Conservation (phyloP, 2,113 vertebrate species). For the Cyprinodon brontotheroides region DNA sequence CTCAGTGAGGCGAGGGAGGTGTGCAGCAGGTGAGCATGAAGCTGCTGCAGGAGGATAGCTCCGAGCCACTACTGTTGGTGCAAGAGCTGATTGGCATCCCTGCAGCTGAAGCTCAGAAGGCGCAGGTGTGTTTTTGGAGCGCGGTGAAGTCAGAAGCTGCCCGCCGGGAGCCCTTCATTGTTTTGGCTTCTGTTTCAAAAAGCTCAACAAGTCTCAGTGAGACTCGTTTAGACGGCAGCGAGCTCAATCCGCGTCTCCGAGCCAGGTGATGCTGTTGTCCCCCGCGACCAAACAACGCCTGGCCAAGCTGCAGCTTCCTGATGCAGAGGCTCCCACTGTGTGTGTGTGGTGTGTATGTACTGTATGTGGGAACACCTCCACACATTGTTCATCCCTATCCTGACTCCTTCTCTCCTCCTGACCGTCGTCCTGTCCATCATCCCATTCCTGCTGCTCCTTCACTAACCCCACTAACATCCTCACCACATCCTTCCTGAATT, state of each 20-base stretch:
- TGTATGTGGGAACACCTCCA: constrained; percentile 46
- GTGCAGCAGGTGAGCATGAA: background rate
- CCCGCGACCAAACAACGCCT: constrained; percentile 55
- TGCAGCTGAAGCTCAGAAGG: constrained; percentile 38
- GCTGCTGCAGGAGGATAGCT: background rate
- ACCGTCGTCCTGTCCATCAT: constrained; percentile 45
- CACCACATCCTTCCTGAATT: constrained; percentile 42
- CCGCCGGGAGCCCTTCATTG: constrained; percentile 46
- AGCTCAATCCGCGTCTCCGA: constrained; percentile 31
- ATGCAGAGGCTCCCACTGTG: constrained; percentile 19
- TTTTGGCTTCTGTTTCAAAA: constrained; percentile 63
- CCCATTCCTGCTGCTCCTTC: constrained; percentile 16
- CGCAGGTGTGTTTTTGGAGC: constrained; percentile 57
- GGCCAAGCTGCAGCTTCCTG: constrained; percentile 42
- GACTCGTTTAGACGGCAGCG: constrained; percentile 53
- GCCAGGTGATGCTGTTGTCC: constrained; percentile 61
- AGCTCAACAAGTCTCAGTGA: constrained; percentile 41
- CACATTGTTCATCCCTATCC: constrained; percentile 45
- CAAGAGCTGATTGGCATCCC: constrained; percentile 32
- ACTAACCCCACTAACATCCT: constrained; percentile 75
- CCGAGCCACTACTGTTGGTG: background rate
- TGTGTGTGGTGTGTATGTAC: constrained; percentile 26
- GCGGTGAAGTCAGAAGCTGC: constrained; percentile 10
- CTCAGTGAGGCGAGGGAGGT: background rate
- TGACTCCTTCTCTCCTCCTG: constrained; percentile 8